phyloP scores from a whole-genome alignment of 1,140 invertebrate species.

The Drosophila eugracilis region DNA sequence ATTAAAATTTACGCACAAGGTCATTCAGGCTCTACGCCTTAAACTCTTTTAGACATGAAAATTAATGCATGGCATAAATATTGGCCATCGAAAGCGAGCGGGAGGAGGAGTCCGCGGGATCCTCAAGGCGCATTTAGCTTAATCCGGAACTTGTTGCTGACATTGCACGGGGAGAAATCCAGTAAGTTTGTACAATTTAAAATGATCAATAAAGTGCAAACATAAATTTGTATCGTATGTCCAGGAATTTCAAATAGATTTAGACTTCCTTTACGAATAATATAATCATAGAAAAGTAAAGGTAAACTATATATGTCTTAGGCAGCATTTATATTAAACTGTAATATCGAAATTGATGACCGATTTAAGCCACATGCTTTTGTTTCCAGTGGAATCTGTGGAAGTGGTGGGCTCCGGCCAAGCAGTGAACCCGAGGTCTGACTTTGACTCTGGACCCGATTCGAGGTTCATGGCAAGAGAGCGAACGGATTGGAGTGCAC shows the following conservation, averaged over 20 bases:
- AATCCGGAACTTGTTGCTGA: constrained; percentile 50
- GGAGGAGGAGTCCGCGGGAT: constrained; percentile 25
- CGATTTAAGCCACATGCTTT: too few relatives aligned
- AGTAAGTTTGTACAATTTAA: too few relatives aligned
- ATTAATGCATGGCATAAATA: constrained; percentile 80
- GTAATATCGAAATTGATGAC: background rate
- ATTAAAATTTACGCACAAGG: constrained; percentile 80
- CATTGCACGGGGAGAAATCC: constrained; percentile 5
- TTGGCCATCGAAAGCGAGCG: constrained; percentile 45
- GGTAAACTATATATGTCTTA: too few relatives aligned
- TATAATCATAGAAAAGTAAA: too few relatives aligned
- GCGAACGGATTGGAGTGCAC: constrained; percentile 18
- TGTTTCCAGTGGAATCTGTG: background rate
- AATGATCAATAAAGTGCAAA: too few relatives aligned
- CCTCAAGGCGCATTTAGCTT: constrained; percentile 42
- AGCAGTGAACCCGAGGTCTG: constrained; percentile 41
- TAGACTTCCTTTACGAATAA: too few relatives aligned
- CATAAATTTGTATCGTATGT: too few relatives aligned
- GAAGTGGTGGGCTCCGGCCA: background rate
- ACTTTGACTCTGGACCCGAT: constrained; percentile 8
- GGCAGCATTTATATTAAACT: too few relatives aligned
- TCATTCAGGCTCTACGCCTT: constrained; percentile 52
- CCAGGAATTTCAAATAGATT: too few relatives aligned
- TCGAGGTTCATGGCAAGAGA: constrained; percentile 38
- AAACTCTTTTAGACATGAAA: constrained; percentile 58